Evolutionary conservation across 2,797 vertebrate genomes (phyloP), one percentile per base, ranked within the genome.

Genomic region (Schizopygopsis malacanthus): DNA sequence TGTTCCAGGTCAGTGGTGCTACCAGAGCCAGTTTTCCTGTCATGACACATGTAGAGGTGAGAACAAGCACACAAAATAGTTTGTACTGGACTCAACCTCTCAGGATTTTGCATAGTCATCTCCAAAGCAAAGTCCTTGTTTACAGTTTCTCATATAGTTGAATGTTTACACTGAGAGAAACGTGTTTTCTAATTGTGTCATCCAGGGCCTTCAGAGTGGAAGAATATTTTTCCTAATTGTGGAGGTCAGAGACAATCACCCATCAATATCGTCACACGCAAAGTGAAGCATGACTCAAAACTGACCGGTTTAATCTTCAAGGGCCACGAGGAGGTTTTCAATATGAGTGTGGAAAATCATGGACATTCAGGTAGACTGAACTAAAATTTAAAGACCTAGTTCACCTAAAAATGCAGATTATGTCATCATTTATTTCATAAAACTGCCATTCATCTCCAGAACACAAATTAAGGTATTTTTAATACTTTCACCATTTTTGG

Each of bases 231-330:
- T 9, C 6, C 0, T 0, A 61, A 20, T 0, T 98, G 97, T 92
- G 92, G 92, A 8, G 93, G 93, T 25, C 37, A 45, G 1, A 92
- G 37, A 0, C 98, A 99, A 87, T 98, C 97, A 0, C 98, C 98
- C 1, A 95, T 98, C 89, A 95, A 98, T 92, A 97, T 99, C 0
- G 86, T 95, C 87, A 97, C 95, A 85, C 82, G 37, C 28, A 92
- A 94, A 43, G 93, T 93, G 1, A 1, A 87, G 41, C 2, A 89
- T 0, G 84, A 96, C 86, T 41, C 13, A 6, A 89, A 41, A 16
- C 93, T 98, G 81, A 79, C 87, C 5, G 89, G 89, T 0, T 94
- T 99, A 81, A 25, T 13, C 7, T 98, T 98, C 81, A 92, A 94
- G 1, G 95, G 95, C 0, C 97, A 99, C 2, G 67, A 93, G 0